phyloP scores from a whole-genome alignment of 2,113 vertebrate species.

The Glareola pratincola region DNA sequence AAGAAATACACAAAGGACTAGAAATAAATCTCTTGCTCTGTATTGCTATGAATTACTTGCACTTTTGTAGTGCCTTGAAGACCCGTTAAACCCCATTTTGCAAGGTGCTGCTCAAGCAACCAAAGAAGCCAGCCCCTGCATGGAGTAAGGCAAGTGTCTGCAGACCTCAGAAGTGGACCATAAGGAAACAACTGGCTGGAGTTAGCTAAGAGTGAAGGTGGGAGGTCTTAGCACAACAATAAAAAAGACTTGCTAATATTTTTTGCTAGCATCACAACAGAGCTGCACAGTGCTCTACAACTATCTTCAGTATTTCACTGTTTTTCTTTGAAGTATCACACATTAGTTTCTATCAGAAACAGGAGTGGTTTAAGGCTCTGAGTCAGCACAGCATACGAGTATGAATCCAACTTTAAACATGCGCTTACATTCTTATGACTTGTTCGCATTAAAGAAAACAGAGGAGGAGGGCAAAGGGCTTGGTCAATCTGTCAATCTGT shows the following conservation, averaged over 20 bases:
- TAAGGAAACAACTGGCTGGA: background rate
- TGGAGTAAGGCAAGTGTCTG: background rate
- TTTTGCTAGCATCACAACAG: background rate
- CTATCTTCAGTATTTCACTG: background rate
- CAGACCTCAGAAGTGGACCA: background rate
- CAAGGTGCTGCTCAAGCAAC: background rate
- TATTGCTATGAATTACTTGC: background rate
- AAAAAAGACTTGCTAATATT: background rate
- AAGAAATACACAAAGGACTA: background rate
- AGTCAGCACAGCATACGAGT: background rate
- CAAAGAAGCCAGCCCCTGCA: background rate
- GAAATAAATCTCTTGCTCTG: background rate
- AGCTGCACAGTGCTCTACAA: background rate
- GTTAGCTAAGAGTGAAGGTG: background rate
- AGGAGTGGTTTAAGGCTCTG: background rate
- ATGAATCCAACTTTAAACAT: background rate
- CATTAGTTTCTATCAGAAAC: background rate
- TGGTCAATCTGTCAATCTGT: background rate
- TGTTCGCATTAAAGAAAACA: background rate
- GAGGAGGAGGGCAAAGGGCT: background rate
- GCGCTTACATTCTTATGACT: background rate
- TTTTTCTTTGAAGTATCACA: background rate
- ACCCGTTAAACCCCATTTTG: background rate
- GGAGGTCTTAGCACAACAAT: background rate
- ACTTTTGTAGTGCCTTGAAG: background rate